Conservation (phyloP, 2,113 vertebrate species). For the Phocoena phocoena region DNA sequence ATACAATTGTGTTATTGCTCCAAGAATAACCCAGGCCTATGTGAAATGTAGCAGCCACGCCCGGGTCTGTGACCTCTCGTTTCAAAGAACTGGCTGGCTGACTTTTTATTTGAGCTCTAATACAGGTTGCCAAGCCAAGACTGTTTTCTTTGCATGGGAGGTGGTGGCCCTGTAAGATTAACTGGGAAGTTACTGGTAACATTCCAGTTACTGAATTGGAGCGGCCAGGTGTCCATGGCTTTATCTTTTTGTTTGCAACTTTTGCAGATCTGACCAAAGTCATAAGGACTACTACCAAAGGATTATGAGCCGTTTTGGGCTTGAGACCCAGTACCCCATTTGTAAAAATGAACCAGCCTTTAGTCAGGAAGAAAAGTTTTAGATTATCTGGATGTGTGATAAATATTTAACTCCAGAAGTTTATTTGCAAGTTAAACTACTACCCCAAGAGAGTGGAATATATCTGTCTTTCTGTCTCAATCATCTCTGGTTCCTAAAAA, state of each 20-base stretch:
- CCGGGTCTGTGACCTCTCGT: constrained; percentile 39
- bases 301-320: not conserved
- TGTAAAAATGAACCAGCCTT: not conserved
- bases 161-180: not conserved
- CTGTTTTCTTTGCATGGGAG: not conserved
- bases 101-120: not conserved
- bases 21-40: constrained; percentile 66
- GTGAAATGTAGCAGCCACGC: constrained; percentile 33
- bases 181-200: not conserved
- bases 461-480: not conserved
- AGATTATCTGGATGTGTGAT: not conserved
- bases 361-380: not conserved
- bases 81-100: not conserved
- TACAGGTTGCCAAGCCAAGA: not conserved
- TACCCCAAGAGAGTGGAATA: not conserved
- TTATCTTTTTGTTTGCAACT: not conserved
- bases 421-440: constrained; percentile 5
- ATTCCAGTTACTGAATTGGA: not conserved
- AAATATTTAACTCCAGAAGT: not conserved
- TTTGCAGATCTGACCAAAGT: not conserved
- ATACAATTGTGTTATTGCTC: constrained; percentile 16
- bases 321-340: not conserved
- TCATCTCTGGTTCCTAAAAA: not conserved
- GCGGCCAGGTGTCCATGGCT: not conserved
- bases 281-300: not conserved